phyloP scores from a whole-genome alignment of 1,140 invertebrate genomes.

The Micrasema minimum region DNA sequence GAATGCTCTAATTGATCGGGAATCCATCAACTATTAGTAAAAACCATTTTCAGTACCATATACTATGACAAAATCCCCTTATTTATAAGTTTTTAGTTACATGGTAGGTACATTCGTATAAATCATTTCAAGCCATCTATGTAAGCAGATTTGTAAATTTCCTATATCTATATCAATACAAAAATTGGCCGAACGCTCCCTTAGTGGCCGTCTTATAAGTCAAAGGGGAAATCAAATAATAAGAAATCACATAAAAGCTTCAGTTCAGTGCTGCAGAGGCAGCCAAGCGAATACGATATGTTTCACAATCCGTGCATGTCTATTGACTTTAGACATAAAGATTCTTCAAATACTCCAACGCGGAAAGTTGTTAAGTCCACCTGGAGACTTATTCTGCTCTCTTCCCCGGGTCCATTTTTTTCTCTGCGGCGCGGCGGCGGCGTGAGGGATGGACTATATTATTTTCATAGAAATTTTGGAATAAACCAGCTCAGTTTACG shows the following conservation, averaged over 20 bases:
- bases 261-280: slow-evolving; percentile 19
- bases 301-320: slow-evolving; percentile 46
- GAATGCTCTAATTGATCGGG: too few relatives aligned
- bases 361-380: slow-evolving; percentile 35
- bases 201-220: slow-evolving; percentile 12
- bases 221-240: slow-evolving; percentile 32
- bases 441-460: slow-evolving; percentile 33
- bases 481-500: background rate
- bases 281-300: slow-evolving; percentile 37
- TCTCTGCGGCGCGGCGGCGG: slow-evolving; percentile 1
- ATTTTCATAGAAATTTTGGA: slow-evolving; percentile 30
- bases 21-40: too few relatives aligned
- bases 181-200: background rate
- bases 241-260: slow-evolving; percentile 36
- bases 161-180: too few relatives aligned
- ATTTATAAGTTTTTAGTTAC: too few relatives aligned
- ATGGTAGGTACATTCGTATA: too few relatives aligned
- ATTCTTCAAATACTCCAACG: slow-evolving; percentile 39
- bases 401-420: slow-evolving; percentile 11
- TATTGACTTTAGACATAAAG: slow-evolving; percentile 46
- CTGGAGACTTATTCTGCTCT: slow-evolving; percentile 17
- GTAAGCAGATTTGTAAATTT: too few relatives aligned
- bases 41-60: too few relatives aligned
- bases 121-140: too few relatives aligned
- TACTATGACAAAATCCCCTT: too few relatives aligned